Evolutionary conservation across 2,888 invertebrate species (phyloP).

Genomic region (Marasmarcha lunaedactyla): DNA sequence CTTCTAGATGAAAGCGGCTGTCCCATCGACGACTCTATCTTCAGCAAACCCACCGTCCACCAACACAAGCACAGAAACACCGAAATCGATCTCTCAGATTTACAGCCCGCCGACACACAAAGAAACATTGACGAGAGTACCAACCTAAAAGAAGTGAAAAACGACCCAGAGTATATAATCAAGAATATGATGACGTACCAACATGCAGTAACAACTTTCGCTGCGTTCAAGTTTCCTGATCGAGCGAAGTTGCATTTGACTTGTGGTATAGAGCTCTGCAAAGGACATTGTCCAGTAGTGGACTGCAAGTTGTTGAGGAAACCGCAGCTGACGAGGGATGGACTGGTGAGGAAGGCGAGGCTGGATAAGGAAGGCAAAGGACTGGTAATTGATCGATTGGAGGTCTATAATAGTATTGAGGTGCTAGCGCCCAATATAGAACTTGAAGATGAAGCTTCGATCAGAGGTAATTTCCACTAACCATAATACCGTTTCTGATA

Average conservation of each 20-base stretch:
- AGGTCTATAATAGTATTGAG: constrained; percentile 85
- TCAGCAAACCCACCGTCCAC: constrained; percentile 64
- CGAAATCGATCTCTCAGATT: constrained; percentile 47
- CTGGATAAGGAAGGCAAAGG: constrained; percentile 66
- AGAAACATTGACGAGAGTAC: constrained; percentile 37
- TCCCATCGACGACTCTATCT: constrained; percentile 76
- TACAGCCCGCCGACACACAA: constrained; percentile 38
- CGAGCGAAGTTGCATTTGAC: constrained; percentile 80
- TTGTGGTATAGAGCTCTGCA: constrained; percentile 83
- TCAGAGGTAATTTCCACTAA: constrained; percentile 42
- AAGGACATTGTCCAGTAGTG: constrained; percentile 76
- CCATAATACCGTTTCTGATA: no score
- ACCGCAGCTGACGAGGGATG: constrained; percentile 56
- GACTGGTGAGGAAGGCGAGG: constrained; percentile 51
- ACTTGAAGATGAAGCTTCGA: constrained; percentile 72
- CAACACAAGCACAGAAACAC: constrained; percentile 41
- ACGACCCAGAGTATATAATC: constrained; percentile 45
- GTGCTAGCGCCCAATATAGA: constrained; percentile 84
- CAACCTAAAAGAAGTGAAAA: constrained; percentile 33
- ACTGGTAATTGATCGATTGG: constrained; percentile 73
- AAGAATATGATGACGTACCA: constrained; percentile 64
- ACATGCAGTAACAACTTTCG: constrained; percentile 74
- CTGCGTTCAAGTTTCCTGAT: constrained; percentile 87
- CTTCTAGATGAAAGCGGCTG: constrained; percentile 81
- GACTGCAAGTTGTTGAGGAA: constrained; percentile 54